These are phyloP conservation scores for Eupithecia pulchellata DNA, from an alignment of 2,888 invertebrate genomes.

Conservation along the genomic window DNA sequence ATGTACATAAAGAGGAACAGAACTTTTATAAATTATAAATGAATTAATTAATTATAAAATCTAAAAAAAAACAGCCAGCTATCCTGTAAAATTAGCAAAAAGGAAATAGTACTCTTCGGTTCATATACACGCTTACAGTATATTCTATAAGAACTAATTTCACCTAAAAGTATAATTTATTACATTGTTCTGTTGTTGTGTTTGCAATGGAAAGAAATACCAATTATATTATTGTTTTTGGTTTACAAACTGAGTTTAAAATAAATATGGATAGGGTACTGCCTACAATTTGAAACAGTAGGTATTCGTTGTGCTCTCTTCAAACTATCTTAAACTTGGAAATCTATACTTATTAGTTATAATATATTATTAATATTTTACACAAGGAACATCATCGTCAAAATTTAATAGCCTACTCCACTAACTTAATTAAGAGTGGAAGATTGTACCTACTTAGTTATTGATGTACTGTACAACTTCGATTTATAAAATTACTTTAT, in stretches of 20 bases:
- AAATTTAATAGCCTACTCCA: conserved; percentile 52
- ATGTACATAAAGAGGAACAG: conserved; percentile 68
- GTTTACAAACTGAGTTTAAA: not conserved
- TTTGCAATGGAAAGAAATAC: not conserved
- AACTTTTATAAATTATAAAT: conserved; percentile 38
- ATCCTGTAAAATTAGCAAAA: conserved; percentile 32
- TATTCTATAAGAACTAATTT: not conserved
- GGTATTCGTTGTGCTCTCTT: not conserved
- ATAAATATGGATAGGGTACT: not conserved
- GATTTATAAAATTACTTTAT: not conserved
- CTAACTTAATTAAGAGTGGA: conserved; percentile 30
- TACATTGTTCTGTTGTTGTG: not conserved
- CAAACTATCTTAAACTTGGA: not conserved
- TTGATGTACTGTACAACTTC: not conserved
- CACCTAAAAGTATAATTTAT: not conserved
- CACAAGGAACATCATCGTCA: conserved; percentile 61
- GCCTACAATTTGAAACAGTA: not conserved
- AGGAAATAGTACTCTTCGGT: conserved; percentile 14
- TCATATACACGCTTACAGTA: not conserved
- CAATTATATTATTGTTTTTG: not conserved
- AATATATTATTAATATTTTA: conserved; percentile 36
- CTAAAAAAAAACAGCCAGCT: conserved; percentile 57
- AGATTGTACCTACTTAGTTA: not conserved
- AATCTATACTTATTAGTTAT: conserved; percentile 21
- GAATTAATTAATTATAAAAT: too few species aligned